Evolutionary conservation across 2,888 invertebrate genomes (phyloP), one percentile per base, ranked within the genome.

Genomic region (Drosophila setosimentum): DNA sequence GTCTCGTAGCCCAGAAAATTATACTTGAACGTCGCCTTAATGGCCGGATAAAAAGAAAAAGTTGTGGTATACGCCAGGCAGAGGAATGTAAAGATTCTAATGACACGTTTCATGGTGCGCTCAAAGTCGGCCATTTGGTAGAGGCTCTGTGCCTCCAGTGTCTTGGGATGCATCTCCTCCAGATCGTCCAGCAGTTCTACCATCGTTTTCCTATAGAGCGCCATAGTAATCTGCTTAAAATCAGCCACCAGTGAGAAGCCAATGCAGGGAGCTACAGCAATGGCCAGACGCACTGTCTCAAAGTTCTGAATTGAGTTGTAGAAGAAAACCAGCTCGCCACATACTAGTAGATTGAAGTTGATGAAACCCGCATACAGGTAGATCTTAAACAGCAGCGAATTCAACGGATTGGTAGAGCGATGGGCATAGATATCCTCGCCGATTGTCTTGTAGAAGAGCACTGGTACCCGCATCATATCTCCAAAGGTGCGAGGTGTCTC

Each of bases 211-310:
- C 76, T 89, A 33, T 89, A 74, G 1, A 69, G 24, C 0, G 66
- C 87, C 70, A 92, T 78, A 6, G 87, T 86, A 0, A 82, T 29
- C 61, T 92, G 91, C 57, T 92, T 92, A 4, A 84, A 89, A 40
- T 91, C 83, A 0, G 91, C 66, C 24, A 92, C 87, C 40, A 92
- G 54, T 0, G 89, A 87, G 63, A 91, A 91, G 2, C 90, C 92
- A 65, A 92, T 83, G 54, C 90, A 92, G 0, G 92, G 91, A 3
- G 91, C 92, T 13, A 92, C 84, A 0, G 91, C 92, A 35, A 92
- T 91, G 24, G 91, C 88, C 76, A 87, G 62, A 11, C 86, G 80
- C 33, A 92, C 68, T 3, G 90, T 86, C 16, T 80, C 86, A 33
- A 73, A 82, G 35, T 83, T 72, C 68, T 82, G 87, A 4, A 92